phyloP scores from a whole-genome alignment of 2,113 vertebrate genomes.

The Puma concolor region DNA sequence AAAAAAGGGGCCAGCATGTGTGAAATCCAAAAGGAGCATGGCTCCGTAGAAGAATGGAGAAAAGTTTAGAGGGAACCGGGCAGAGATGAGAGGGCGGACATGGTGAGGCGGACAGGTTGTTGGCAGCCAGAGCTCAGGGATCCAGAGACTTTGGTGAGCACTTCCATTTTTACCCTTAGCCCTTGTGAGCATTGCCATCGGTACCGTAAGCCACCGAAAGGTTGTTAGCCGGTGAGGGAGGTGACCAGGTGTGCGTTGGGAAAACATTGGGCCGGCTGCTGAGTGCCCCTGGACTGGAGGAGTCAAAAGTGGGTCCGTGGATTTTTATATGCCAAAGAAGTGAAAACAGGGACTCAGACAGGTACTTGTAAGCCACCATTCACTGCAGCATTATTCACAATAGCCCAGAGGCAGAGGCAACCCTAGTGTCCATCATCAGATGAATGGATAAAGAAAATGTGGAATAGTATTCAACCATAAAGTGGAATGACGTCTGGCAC shows the following conservation, averaged over 20 bases:
- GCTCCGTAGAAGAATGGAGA: neutral
- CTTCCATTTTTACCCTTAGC: neutral
- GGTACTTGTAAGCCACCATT: too few relatives aligned
- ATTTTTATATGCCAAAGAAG: neutral
- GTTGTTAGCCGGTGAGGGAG: neutral
- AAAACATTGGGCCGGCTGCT: neutral
- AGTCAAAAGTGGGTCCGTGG: neutral
- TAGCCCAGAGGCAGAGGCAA: neutral
- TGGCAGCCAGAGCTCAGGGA: neutral
- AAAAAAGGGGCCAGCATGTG: neutral
- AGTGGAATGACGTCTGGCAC: neutral
- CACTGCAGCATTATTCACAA: neutral
- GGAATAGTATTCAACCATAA: neutral
- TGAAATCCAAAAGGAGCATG: neutral
- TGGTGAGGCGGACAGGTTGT: neutral
- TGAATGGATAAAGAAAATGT: neutral
- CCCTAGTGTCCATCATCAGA: fast-evolving
- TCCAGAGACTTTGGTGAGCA: neutral
- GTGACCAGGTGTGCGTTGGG: neutral
- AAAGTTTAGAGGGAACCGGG: too few relatives aligned
- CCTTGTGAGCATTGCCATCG: neutral
- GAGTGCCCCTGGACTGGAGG: neutral
- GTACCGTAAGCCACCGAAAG: neutral
- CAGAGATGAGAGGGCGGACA: neutral
- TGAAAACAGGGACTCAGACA: neutral